Evolutionary conservation across 2,888 invertebrate genomes (phyloP).

Genomic region (Microctonus aethiopoides): DNA sequence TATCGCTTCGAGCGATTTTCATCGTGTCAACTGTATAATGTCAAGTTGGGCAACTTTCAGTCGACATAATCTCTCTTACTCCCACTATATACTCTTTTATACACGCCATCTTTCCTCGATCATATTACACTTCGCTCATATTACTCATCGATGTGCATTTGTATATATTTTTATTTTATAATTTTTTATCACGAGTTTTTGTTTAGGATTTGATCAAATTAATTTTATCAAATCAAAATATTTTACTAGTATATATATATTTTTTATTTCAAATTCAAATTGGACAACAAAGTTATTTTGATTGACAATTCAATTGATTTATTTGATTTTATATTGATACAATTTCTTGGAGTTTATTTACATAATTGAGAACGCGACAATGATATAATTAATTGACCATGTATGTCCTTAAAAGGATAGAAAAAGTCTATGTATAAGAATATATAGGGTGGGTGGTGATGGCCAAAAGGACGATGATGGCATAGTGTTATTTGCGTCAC

Average conservation of each 20-base stretch:
- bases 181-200: too few species aligned
- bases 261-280: too few species aligned
- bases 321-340: neutral
- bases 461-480: neutral
- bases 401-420: too few species aligned
- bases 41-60: conserved; percentile 15
- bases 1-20: conserved; percentile 15
- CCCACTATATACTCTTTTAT: conserved; percentile 35
- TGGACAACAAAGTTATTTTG: too few species aligned
- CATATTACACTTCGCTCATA: too few species aligned
- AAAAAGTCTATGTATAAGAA: neutral
- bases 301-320: too few species aligned
- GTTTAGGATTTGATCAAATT: too few species aligned
- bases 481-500: neutral
- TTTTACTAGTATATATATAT: too few species aligned
- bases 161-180: too few species aligned
- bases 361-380: neutral
- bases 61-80: conserved; percentile 32
- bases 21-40: conserved; percentile 14
- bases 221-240: too few species aligned
- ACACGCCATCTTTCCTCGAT: conserved; percentile 21
- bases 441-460: neutral
- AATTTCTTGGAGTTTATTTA: neutral
- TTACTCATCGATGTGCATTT: too few species aligned
- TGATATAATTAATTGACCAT: conserved; percentile 13